Base-by-base conservation (phyloP, 2,888 invertebrate species). In the Syrphus vitripennis region DNA sequence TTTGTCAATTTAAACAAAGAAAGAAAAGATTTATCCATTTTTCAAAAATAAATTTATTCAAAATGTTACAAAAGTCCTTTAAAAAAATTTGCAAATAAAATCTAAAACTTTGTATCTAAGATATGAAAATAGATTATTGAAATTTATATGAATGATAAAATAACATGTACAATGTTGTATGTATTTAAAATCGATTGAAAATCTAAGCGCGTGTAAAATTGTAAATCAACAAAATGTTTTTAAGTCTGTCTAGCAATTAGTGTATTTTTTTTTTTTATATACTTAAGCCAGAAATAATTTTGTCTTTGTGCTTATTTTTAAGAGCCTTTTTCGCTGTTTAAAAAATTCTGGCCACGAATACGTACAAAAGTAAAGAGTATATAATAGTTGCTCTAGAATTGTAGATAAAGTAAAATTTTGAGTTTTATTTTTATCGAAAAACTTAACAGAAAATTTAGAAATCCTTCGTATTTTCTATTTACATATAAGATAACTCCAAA, bases 1-100 rank as follows among this genome's bases (percentile, higher is more conserved):
- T 65, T 76, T 75, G 75, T 84, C 80, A 84, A 84, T 83, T 83
- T 79, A 50, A 40, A 57, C n/a, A n/a, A n/a, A n/a, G n/a, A 53
- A 63, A 16, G 2, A 50, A 50, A 24, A 34, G 31, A 70, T 65
- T 76, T 55, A 76, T 48, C 21, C 40, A 82, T 45, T 70, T 63
- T 40, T n/a, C 9, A 63, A 55, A 40, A 76, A 59, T 21, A 59
- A 74, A 16, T 63, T 31, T 79, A 78, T 76, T 65, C 40, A 76
- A 65, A 76, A 63, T 82, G 70, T 82, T 82, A 82, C 16, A 37
- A 7, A 77, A 57, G 31, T 16, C 45, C 9, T 3, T 26, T 31
- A 14, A 48, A n/a, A 10, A 42, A 70, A 76, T 7, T 5, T 42
- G 4, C 16, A 40, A 67, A 65, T n/a, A n/a, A 16, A 10, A 19